A percentile compares a stretch with the other conserved stretches of the same genome.
These are phyloP conservation scores for Pelochelys cantorii DNA, from an alignment of 2,797 vertebrate species.

Conservation along the genomic window DNA sequence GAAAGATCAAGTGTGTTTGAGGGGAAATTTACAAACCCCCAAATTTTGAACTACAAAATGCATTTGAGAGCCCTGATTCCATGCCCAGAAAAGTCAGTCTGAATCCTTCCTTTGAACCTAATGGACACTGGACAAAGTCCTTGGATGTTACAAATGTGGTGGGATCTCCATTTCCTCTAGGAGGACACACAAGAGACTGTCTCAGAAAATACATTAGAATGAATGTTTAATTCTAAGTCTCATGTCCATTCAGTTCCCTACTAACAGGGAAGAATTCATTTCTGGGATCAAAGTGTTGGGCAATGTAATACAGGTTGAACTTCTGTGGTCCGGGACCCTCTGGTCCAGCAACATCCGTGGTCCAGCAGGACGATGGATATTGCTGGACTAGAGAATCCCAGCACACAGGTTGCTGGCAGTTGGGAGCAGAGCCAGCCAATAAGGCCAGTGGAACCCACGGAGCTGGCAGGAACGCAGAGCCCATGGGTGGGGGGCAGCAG, in stretches of 20 bases:
- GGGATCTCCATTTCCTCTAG: neutral
- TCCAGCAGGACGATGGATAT: too few relatives aligned
- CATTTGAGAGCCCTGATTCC: neutral
- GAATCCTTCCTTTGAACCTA: neutral
- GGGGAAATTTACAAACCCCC: slow-evolving; percentile 6
- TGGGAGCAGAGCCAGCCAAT: too few relatives aligned
- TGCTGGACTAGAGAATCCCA: too few relatives aligned
- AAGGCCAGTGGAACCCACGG: too few relatives aligned
- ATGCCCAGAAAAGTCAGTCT: neutral
- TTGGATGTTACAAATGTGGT: neutral
- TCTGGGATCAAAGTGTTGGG: neutral
- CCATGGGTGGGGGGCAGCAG: too few relatives aligned
- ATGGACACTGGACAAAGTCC: neutral
- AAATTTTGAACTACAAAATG: neutral
- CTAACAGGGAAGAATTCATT: neutral
- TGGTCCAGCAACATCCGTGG: too few relatives aligned
- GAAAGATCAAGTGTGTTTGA: neutral
- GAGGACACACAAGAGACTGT: neutral
- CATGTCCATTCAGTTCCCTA: neutral
- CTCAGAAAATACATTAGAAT: slow-evolving; percentile 11
- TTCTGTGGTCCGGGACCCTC: too few relatives aligned
- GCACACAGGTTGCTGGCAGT: too few relatives aligned
- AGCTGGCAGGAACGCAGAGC: too few relatives aligned
- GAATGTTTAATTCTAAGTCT: slow-evolving; percentile 14
- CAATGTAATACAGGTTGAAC: too few relatives aligned